Evolutionary conservation across 2,797 vertebrate species (phyloP), one percentile per base, ranked within the genome.

Genomic region (Hypotaenidia philippensis): DNA sequence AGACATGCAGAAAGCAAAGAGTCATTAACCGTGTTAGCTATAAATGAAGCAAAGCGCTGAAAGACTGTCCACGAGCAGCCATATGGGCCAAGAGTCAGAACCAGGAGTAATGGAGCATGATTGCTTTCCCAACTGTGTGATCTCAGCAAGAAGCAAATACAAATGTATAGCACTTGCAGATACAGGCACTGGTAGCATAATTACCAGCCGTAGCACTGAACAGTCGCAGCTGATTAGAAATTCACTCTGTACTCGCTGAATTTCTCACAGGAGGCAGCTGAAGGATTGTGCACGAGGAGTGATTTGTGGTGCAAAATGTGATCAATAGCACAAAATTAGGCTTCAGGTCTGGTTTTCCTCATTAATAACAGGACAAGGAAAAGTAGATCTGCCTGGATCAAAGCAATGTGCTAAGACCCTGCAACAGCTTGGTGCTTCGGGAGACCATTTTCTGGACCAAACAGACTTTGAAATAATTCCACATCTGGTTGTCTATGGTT

Each of bases 51-150:
- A 92, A 72, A 77, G 79, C 13, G 0, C 77, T 49, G 66, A 78
- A 94, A 57, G 69, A 59, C 70, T 65, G 80, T 95, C 91, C 41
- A 0, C 6, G 27, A 95, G 90, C 88, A 91, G 80, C 75, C 93
- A 89, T 92, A 94, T 70, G 76, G 95, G 83, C 80, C 85, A 93
- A 78, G 94, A 95, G 89, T 91, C 88, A 93, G 74, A 96, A 90
- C 65, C 59, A 87, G 92, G 63, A 82, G 93, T 93, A 93, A 95
- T 87, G 75, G 96, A 89, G 87, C 89, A 78, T 87, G 90, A 91
- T 86, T 86, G 45, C 86, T 94, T 65, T 90, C 75, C 83, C 77
- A 61, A 79, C 91, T 89, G 32, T 40, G 89, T 89, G 82, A 66
- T 93, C 91, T 84, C 86, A 89, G 96, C 40, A 47, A 92, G 91